A percentile compares a stretch with the other conserved stretches of the same genome.
Conservation (phyloP, 2,797 vertebrate genomes). For the Semaprochilodus insignis region DNA sequence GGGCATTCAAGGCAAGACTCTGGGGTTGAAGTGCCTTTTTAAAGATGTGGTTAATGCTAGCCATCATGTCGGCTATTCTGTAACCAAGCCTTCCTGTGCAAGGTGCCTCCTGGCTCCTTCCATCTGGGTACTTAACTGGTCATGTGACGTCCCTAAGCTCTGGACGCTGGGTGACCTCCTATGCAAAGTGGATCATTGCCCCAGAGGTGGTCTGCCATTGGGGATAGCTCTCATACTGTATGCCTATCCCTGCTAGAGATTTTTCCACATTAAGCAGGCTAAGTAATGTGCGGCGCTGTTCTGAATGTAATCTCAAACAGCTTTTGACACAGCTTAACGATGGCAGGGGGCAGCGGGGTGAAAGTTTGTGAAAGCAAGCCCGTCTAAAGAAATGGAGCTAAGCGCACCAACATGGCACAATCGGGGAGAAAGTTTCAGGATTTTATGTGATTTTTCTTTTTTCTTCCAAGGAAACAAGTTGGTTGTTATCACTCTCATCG, state of each 20-base stretch:
- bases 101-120: constrained; percentile 56
- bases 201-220: constrained; percentile 25
- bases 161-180: constrained; percentile 47
- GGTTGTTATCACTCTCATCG: too few species aligned
- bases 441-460: too few species aligned
- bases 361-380: constrained; percentile 25
- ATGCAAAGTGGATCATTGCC: constrained; percentile 58
- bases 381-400: neutral
- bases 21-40: constrained; percentile 54
- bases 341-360: constrained; percentile 22
- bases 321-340: constrained; percentile 48
- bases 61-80: constrained; percentile 59
- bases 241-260: constrained; percentile 29
- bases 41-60: constrained; percentile 48
- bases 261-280: constrained; percentile 64
- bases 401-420: constrained; percentile 19
- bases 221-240: constrained; percentile 45
- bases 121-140: constrained; percentile 54
- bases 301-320: constrained; percentile 56
- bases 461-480: neutral
- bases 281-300: constrained; percentile 48
- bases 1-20: constrained; percentile 49
- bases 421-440: neutral
- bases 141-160: constrained; percentile 51
- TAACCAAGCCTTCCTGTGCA: constrained; percentile 61